Percentiles rank a stretch among this genome's conserved stretches.
These are phyloP conservation scores for Entomobrya multifasciata DNA, from an alignment of 2,888 invertebrate genomes.

Conservation along the genomic window DNA sequence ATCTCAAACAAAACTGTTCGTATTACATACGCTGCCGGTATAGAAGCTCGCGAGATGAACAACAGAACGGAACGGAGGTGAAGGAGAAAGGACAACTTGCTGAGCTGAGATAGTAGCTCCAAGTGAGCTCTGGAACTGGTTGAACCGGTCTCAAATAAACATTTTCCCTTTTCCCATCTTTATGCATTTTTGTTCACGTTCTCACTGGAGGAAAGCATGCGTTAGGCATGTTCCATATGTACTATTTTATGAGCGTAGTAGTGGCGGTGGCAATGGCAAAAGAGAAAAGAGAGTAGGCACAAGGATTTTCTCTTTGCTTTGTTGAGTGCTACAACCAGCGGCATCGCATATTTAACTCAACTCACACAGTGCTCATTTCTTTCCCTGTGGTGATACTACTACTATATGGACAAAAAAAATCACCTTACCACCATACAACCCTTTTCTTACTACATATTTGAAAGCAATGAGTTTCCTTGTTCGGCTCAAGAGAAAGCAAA, in stretches of 20 bases:
- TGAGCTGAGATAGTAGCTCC: slow-evolving; percentile 69
- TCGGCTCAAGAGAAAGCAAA: slow-evolving; percentile 38
- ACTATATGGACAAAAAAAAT: not conserved
- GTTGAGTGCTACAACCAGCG: not conserved
- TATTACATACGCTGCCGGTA: not conserved
- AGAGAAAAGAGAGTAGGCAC: not conserved
- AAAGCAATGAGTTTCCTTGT: not conserved
- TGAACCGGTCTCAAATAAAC: slow-evolving; percentile 72
- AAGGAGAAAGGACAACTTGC: slow-evolving; percentile 64
- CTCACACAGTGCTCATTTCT: not conserved
- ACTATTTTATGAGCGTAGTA: slow-evolving; percentile 5
- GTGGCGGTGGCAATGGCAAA: not conserved
- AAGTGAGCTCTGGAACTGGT: slow-evolving; percentile 66
- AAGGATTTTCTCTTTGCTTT: not conserved
- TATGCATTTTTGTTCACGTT: slow-evolving; percentile 38
- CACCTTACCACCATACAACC: not conserved
- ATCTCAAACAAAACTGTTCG: not conserved
- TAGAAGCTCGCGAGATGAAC: too few relatives aligned
- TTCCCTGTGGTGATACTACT: not conserved
- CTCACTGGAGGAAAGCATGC: slow-evolving; percentile 49
- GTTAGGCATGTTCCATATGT: slow-evolving; percentile 53
- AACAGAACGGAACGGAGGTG: slow-evolving; percentile 30
- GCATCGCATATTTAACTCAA: not conserved
- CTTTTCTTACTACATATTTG: not conserved
- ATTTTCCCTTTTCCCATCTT: slow-evolving; percentile 59